Evolutionary conservation across 37 sponge, comb jelly and placozoan species (phyloP), one percentile per base, ranked within the genome.

Genomic region (Spongia lamella): DNA sequence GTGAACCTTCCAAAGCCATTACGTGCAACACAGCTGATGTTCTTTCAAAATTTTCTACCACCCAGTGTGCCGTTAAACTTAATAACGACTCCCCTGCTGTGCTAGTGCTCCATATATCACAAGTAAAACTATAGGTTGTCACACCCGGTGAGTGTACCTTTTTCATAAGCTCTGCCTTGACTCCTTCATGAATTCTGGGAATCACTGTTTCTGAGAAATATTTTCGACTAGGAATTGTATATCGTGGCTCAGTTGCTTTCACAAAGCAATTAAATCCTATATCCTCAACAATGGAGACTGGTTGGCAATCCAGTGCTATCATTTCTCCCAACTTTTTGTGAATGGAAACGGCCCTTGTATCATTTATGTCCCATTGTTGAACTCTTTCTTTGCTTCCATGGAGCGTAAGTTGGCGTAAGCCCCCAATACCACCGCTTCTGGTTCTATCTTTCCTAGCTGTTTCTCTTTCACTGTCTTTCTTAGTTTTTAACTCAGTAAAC

Each of bases 241-340:
- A 60, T 31, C 11, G 13, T 60, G 62, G 62, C 62, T 60, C 16
- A 13, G 27, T 13, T 19, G 17, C 13, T 20, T 16, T 11, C 14
- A 60, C 30, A 60, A 60, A 31, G 17, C 62, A 31, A 15, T 20
- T 60, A 60, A 60, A 60, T 26, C 62, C 62, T 29, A 60, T 31
- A 60, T 60, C 62, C 22, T 60, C 62, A 9, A 60, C 17, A 20
- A 60, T 60, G 14, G 17, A 60, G 17, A 60, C 22, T 11, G 62
- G 62, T 16, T 60, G 62, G 27, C 27, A 60, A 31, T 60, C 62
- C 13, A 60, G 62, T 60, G 62, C 62, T 20, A 60, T 60, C 62
- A 60, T 60, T 15, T 60, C 62, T 20, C 62, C 62, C 27, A 60
- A 29, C 27, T 16, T 60, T 13, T 11, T 60, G 62, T 60, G 62